Conservation (phyloP, 2,113 vertebrate species). For the Anseranas semipalmata region DNA sequence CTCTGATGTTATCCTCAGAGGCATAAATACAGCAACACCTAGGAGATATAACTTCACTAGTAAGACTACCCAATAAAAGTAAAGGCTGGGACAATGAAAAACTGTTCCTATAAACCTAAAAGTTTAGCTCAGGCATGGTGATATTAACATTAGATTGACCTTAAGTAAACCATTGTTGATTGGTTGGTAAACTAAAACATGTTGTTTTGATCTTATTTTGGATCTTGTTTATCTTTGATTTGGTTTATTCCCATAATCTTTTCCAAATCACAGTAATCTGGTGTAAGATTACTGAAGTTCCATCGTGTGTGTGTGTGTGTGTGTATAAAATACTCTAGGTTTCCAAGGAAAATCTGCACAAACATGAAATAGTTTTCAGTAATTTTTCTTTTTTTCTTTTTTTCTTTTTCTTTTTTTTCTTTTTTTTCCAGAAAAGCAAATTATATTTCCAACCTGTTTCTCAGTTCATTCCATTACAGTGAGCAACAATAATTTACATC, state of each 20-base stretch:
- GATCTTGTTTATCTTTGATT: conserved; percentile 23
- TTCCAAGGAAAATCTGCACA: not conserved
- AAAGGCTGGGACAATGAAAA: not conserved
- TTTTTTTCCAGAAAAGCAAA: not conserved
- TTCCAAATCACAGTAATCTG: conserved; percentile 27
- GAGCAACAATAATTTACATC: not conserved
- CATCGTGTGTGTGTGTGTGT: no score
- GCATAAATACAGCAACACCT: not conserved
- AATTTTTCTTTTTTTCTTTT: not conserved
- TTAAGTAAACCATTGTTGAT: conserved; percentile 12
- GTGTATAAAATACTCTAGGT: not conserved
- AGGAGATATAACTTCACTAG: not conserved
- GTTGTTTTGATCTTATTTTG: conserved; percentile 22
- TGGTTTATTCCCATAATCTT: conserved; percentile 20
- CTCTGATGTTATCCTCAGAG: not conserved
- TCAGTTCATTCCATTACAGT: not conserved
- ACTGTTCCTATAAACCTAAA: not conserved
- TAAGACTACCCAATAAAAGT: not conserved
- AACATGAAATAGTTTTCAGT: not conserved
- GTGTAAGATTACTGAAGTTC: not conserved
- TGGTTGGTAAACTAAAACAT: conserved; percentile 13
- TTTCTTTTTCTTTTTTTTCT: not conserved
- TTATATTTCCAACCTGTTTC: not conserved
- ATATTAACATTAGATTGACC: conserved; percentile 16
- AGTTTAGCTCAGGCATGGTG: not conserved